Conservation (phyloP, 2,797 vertebrate species). For the Ptychobarbus kaznakovi region DNA sequence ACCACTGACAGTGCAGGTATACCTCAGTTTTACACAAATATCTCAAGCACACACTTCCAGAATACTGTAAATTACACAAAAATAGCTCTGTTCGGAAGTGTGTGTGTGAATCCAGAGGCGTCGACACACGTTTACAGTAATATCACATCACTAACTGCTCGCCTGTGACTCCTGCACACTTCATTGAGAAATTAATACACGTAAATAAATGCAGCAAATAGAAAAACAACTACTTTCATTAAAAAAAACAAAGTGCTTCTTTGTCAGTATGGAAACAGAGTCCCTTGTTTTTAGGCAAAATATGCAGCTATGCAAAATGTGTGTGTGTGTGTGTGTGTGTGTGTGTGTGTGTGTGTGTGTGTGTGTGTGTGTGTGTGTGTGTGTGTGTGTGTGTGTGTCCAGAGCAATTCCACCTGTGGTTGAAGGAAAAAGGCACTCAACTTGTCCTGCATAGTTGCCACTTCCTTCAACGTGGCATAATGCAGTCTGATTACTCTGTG, state of each 20-base stretch:
- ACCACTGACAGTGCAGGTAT: slow-evolving; percentile 50
- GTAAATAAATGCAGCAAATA: slow-evolving; percentile 44
- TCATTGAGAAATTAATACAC: slow-evolving; percentile 33
- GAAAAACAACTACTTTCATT: slow-evolving; percentile 55
- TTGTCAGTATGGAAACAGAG: slow-evolving; percentile 58
- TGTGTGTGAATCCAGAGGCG: slow-evolving; percentile 48
- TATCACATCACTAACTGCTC: slow-evolving; percentile 37
- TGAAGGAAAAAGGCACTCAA: slow-evolving; percentile 97
- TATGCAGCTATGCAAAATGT: slow-evolving; percentile 30
- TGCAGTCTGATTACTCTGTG: slow-evolving; percentile 74
- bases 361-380: slow-evolving; percentile 53
- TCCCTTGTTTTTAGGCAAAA: neutral
- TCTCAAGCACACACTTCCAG: slow-evolving; percentile 66
- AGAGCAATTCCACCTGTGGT: slow-evolving; percentile 89
- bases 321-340: slow-evolving; percentile 51
- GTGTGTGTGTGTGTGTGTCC: slow-evolving; percentile 60
- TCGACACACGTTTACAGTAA: slow-evolving; percentile 21
- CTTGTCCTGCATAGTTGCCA: slow-evolving; percentile 79
- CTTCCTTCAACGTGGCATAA: slow-evolving; percentile 68
- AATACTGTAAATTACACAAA: slow-evolving; percentile 81
- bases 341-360: slow-evolving; percentile 46
- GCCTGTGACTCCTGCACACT: slow-evolving; percentile 43
- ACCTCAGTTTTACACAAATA: slow-evolving; percentile 51
- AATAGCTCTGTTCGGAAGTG: slow-evolving; percentile 78
- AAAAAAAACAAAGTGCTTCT: slow-evolving; percentile 67